Evolutionary conservation across 92 coral and sea anemone genomes (phyloP).

Genomic region (Siderastrea siderea): DNA sequence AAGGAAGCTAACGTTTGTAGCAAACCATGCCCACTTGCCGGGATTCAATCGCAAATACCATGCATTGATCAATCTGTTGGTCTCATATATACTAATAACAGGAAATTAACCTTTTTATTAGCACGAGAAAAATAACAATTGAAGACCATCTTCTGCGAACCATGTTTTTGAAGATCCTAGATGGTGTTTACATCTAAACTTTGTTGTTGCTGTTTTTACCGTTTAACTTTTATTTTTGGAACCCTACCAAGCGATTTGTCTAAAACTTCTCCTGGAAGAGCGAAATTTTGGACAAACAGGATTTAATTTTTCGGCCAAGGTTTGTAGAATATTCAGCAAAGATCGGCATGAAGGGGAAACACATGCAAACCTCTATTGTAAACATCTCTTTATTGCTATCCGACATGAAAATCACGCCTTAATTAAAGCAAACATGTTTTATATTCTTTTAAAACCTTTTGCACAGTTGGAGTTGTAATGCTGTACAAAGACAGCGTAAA

Average conservation of each 20-base stretch:
- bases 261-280: too few species aligned
- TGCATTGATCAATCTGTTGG: not conserved
- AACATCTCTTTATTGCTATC: not conserved
- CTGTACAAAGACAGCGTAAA: not conserved
- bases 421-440: not conserved
- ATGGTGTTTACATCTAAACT: not conserved
- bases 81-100: not conserved
- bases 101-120: constrained; percentile 5
- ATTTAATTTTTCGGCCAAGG: not conserved
- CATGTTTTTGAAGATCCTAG: not conserved
- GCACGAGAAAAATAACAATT: not conserved
- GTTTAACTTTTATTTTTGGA: not conserved
- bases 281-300: too few species aligned
- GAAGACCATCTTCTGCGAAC: not conserved
- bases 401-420: not conserved
- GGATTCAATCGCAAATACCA: not conserved
- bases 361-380: not conserved
- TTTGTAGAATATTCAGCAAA: too few species aligned
- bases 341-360: not conserved
- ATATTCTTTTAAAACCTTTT: not conserved
- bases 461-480: not conserved
- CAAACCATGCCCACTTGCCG: not conserved
- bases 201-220: not conserved
- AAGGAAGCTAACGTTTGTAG: too few species aligned
- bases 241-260: too few species aligned